Evolutionary conservation across 1,140 invertebrate genomes (phyloP).

Genomic region (Megathymus violae): DNA sequence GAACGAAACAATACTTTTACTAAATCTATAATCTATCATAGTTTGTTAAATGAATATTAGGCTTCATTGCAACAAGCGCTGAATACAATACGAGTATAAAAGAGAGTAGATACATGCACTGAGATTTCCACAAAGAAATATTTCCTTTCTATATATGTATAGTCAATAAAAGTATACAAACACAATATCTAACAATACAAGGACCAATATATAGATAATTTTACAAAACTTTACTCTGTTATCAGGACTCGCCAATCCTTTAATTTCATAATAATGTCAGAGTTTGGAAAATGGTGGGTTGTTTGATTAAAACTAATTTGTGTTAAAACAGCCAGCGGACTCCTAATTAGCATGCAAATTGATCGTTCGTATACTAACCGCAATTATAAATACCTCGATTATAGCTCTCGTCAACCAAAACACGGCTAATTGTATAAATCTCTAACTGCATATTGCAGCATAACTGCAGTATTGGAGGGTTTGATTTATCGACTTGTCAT

Average conservation of each 20-base stretch:
- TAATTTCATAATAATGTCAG: conserved; percentile 42
- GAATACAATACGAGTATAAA: too few relatives aligned
- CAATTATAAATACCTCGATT: conserved; percentile 49
- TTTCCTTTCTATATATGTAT: too few relatives aligned
- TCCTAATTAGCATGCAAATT: conserved; percentile 77
- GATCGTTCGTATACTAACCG: conserved; percentile 67
- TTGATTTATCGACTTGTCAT: too few relatives aligned
- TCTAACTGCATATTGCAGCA: background rate
- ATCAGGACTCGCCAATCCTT: conserved; percentile 5
- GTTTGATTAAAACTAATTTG: conserved; percentile 66
- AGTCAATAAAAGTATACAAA: background rate
- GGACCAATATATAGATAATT: too few relatives aligned
- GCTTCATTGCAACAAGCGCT: too few relatives aligned
- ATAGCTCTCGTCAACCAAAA: conserved; percentile 19
- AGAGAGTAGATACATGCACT: too few relatives aligned
- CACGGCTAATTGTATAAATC: conserved; percentile 10
- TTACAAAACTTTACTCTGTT: background rate
- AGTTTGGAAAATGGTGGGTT: conserved; percentile 46
- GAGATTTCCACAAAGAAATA: too few relatives aligned
- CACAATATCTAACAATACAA: background rate
- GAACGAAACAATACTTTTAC: too few relatives aligned
- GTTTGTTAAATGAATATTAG: too few relatives aligned
- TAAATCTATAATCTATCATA: too few relatives aligned
- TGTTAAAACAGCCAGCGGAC: conserved; percentile 66
- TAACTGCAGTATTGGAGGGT: too few relatives aligned